These are phyloP conservation scores for Tichodroma muraria DNA, from an alignment of 2,113 vertebrate genomes.

Conservation along the genomic window DNA sequence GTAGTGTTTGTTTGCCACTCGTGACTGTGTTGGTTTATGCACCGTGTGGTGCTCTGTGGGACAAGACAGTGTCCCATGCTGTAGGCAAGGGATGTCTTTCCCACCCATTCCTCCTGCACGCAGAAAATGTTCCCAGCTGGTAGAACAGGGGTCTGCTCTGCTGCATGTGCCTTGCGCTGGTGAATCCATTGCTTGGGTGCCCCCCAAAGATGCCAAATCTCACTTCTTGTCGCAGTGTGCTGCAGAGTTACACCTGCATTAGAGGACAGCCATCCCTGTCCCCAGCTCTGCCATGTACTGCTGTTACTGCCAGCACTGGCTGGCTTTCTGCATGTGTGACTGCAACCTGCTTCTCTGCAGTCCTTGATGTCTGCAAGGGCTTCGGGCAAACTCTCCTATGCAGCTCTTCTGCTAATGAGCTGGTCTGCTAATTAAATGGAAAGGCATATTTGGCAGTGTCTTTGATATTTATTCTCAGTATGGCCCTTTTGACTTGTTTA, in stretches of 20 bases:
- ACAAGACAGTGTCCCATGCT: conserved; percentile 59
- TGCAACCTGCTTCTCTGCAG: conserved; percentile 24
- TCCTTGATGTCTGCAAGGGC: conserved; percentile 24
- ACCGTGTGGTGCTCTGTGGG: conserved; percentile 56
- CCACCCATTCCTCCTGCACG: background rate
- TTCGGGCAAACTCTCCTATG: conserved; percentile 33
- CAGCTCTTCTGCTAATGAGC: conserved; percentile 39
- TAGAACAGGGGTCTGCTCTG: conserved; percentile 23
- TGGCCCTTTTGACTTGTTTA: conserved; percentile 19
- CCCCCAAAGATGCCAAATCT: background rate
- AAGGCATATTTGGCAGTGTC: background rate
- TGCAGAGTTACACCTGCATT: background rate
- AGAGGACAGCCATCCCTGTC: conserved; percentile 1
- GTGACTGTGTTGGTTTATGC: conserved; percentile 39
- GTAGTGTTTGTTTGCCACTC: conserved; percentile 58
- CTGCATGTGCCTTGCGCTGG: conserved; percentile 16
- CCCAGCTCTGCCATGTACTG: background rate
- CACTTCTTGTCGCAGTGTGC: background rate
- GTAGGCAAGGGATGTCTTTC: conserved; percentile 65
- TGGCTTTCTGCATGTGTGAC: conserved; percentile 26
- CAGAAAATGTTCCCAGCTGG: conserved; percentile 31
- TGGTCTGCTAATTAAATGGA: conserved; percentile 38
- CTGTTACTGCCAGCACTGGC: background rate
- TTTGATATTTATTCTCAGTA: conserved; percentile 50
- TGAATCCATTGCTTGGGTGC: conserved; percentile 26